Conservation (phyloP, 2,888 invertebrate genomes). For the Salticus scenicus region DNA sequence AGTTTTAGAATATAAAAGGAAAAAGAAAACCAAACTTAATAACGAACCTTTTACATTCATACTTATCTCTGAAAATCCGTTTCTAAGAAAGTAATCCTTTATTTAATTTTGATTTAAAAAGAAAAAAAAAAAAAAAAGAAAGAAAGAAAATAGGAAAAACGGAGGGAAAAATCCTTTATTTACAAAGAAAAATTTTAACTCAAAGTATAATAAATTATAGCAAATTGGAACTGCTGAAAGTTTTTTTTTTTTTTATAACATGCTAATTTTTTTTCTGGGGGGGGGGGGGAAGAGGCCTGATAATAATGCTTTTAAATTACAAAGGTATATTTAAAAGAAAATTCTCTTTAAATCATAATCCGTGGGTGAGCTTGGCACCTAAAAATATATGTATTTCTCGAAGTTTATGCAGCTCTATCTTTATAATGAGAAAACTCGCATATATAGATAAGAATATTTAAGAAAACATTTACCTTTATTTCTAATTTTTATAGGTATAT, state of each 20-base stretch:
- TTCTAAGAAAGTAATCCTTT: background rate
- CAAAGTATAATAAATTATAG: constrained; percentile 1
- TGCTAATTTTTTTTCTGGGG: background rate
- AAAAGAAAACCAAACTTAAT: background rate
- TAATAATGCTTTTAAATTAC: background rate
- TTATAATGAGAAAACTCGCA: too few species aligned
- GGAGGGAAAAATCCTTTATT: background rate
- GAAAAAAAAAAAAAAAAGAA: too few species aligned
- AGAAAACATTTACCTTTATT: too few species aligned
- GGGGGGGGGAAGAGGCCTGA: too few species aligned
- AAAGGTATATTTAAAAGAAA: too few species aligned
- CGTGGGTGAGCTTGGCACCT: too few species aligned
- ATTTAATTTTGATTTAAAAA: background rate
- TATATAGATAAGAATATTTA: too few species aligned
- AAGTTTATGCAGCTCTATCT: too few species aligned
- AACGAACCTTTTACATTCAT: background rate
- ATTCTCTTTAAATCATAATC: too few species aligned
- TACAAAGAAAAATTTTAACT: background rate
- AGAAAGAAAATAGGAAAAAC: too few species aligned
- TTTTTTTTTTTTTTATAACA: background rate
- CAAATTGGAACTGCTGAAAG: background rate
- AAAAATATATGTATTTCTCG: too few species aligned
- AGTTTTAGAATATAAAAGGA: background rate
- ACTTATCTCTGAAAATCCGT: background rate
- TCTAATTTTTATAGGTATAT: too few species aligned